Percentiles rank a stretch among this genome's conserved stretches.
Evolutionary conservation across 2,113 vertebrate species (phyloP).

Genomic region (Apodemus sylvaticus): DNA sequence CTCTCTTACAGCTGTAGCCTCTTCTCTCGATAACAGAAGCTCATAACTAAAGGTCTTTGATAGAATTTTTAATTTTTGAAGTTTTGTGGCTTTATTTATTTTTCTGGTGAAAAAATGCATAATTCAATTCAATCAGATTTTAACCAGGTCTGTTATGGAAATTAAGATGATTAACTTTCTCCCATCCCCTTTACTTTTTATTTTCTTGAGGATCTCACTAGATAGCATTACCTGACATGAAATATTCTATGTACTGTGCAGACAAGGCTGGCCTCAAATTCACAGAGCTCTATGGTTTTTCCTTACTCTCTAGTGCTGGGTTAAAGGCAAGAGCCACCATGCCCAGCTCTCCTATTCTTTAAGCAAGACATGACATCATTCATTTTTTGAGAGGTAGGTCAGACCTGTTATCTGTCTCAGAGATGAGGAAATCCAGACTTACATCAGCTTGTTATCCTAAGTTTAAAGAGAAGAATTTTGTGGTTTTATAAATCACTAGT

Average conservation of each 20-base stretch:
- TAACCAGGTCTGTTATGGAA: background rate
- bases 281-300: background rate
- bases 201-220: background rate
- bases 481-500: background rate
- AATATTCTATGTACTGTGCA: background rate
- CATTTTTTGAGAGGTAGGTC: constrained; percentile 33
- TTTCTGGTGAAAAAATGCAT: background rate
- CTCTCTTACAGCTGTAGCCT: background rate
- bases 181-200: too few species aligned
- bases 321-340: background rate
- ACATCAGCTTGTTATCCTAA: background rate
- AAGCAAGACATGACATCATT: constrained; percentile 29
- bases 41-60: background rate
- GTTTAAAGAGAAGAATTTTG: constrained; percentile 39
- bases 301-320: background rate
- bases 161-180: background rate
- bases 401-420: constrained; percentile 52
- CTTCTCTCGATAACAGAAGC: background rate
- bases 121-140: background rate
- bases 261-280: background rate
- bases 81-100: background rate
- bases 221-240: background rate
- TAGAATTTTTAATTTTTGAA: background rate
- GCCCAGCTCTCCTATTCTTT: background rate
- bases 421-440: constrained; percentile 27